Evolutionary conservation across 2,888 invertebrate species (phyloP), one percentile per base, ranked within the genome.

Genomic region (Pheosia tremula): DNA sequence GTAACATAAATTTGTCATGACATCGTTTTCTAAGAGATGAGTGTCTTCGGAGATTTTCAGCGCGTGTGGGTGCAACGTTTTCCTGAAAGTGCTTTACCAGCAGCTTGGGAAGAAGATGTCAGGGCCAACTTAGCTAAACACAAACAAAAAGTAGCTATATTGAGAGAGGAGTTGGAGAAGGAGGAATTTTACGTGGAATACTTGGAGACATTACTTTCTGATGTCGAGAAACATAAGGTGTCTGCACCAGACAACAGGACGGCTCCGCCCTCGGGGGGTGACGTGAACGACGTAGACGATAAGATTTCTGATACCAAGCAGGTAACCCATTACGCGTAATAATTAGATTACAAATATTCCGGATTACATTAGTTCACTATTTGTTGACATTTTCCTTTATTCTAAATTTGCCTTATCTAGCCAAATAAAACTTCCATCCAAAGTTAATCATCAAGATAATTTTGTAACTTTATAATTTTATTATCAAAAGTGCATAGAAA

Each of bases 31-130:
- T 90, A 84, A 91, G 93, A 93, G 92, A 96, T 96, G 97, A 97
- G 97, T 94, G 97, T 97, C 86, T 97, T 97, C 90, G 96, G 97
- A 86, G 97, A 97, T 95, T 97, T 98, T 93, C 97, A 97, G 94
- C 97, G 97, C 89, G 97, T 98, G 91, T 98, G 98, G 98, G 95
- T 96, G 93, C 96, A 97, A 94, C 95, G 97, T 85, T 98, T 98
- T 95, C 98, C 98, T 77, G 97, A 97, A 85, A 97, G 97, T 94
- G 97, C 97, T 78, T 94, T 98, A 80, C 98, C 98, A 87, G 97
- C 97, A 86, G 97, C 97, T 87, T 98, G 97, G 98, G 98, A 98
- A 90, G 97, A 97, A 93, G 97, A 98, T 94, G 97, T 98, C 84
- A 96, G 97, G 85, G 97, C 97, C 77, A 98, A 98, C 94, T 95